Conservation (phyloP, 2,888 invertebrate species). For the Xestia c-nigrum region DNA sequence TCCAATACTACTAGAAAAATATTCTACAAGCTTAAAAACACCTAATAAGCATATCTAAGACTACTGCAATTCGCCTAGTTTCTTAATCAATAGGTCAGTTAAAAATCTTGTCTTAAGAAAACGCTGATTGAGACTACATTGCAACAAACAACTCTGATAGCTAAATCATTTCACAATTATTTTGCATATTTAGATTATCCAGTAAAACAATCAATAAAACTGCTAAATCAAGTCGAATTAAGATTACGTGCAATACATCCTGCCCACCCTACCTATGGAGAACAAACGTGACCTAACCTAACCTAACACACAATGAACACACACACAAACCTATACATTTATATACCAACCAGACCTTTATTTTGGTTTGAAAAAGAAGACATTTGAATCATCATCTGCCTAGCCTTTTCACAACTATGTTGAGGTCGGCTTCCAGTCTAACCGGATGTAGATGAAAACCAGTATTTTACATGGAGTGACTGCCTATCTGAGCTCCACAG, state of each 20-base stretch:
- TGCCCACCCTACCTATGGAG: too few relatives aligned
- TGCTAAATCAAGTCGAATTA: not conserved
- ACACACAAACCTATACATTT: conserved; percentile 5
- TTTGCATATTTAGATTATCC: not conserved
- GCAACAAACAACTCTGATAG: not conserved
- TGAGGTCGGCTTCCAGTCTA: too few relatives aligned
- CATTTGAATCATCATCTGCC: too few relatives aligned
- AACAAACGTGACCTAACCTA: too few relatives aligned
- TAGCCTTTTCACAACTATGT: too few relatives aligned
- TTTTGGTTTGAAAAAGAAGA: too few relatives aligned
- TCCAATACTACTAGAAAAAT: not conserved
- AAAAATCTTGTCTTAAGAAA: not conserved
- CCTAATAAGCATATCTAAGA: not conserved
- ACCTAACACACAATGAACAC: conserved; percentile 10
- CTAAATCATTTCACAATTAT: not conserved
- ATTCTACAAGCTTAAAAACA: conserved; percentile 3
- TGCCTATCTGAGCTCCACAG: too few relatives aligned
- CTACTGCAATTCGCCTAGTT: not conserved
- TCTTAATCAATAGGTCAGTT: not conserved
- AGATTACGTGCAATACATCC: too few relatives aligned
- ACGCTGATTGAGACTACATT: conserved; percentile 1
- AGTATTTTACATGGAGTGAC: too few relatives aligned
- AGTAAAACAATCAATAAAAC: not conserved
- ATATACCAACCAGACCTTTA: too few relatives aligned
- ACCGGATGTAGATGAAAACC: too few relatives aligned